These are phyloP conservation scores for Lophura nycthemera DNA, from an alignment of 2,113 vertebrate genomes.

Conservation along the genomic window DNA sequence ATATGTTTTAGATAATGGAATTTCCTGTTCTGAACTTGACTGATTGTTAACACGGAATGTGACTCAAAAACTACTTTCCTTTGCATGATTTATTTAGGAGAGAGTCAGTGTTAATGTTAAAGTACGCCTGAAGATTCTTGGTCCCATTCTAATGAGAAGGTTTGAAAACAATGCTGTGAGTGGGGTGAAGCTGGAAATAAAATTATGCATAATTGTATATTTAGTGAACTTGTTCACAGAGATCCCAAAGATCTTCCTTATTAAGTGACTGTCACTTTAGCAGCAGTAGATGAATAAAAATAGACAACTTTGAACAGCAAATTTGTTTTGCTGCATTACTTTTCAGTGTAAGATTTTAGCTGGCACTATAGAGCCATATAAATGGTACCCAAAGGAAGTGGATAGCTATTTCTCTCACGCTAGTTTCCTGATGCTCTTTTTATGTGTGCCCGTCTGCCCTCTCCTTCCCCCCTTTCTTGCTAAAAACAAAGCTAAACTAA, in stretches of 20 bases:
- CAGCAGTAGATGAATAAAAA: slow-evolving; percentile 23
- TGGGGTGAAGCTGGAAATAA: background rate
- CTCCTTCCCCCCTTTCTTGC: background rate
- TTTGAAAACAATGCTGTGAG: background rate
- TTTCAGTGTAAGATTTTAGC: background rate
- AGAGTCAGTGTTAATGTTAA: background rate
- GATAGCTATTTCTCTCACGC: slow-evolving; percentile 39
- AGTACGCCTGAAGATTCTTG: background rate
- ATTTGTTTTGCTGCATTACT: slow-evolving; percentile 37
- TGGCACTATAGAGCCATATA: slow-evolving; percentile 3
- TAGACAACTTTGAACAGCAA: slow-evolving; percentile 43
- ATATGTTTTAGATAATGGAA: background rate
- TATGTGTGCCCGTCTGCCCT: background rate
- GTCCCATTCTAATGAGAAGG: background rate
- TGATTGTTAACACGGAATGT: background rate
- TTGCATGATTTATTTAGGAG: background rate
- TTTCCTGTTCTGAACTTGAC: background rate
- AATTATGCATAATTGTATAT: background rate
- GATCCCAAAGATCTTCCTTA: slow-evolving; percentile 16
- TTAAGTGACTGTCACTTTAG: slow-evolving; percentile 46
- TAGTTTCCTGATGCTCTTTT: slow-evolving; percentile 11
- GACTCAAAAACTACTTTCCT: background rate
- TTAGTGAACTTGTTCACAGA: background rate
- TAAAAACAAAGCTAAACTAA: background rate
- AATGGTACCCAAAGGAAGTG: slow-evolving; percentile 18